Evolutionary conservation across 2,113 vertebrate species (phyloP).

Genomic region (Tiliqua scincoides): DNA sequence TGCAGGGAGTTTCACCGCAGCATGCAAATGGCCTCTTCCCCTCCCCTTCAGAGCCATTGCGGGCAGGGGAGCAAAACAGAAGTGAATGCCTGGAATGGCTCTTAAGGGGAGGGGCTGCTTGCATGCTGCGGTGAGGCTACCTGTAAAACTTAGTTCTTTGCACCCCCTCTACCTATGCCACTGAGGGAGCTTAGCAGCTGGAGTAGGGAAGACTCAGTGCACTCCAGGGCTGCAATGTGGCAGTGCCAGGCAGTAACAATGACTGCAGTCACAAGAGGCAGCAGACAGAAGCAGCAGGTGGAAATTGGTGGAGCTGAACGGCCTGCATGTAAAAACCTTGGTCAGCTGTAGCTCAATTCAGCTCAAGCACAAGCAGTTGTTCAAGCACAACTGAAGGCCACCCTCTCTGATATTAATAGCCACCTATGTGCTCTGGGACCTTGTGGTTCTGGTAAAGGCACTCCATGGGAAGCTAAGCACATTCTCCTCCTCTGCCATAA

Average conservation of each 20-base stretch:
- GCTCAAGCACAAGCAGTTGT: neutral
- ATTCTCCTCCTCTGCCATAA: neutral
- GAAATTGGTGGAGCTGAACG: neutral
- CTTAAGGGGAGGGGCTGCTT: too few relatives aligned
- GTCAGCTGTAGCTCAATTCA: neutral
- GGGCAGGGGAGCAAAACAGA: too few relatives aligned
- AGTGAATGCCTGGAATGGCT: too few relatives aligned
- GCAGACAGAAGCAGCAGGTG: too few relatives aligned
- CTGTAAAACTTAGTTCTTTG: too few relatives aligned
- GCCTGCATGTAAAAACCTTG: neutral
- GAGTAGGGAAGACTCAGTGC: neutral
- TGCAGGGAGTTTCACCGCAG: too few relatives aligned
- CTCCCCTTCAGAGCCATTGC: too few relatives aligned
- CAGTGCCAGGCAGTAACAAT: too few relatives aligned
- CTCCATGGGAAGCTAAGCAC: rapidly evolving
- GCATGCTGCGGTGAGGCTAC: too few relatives aligned
- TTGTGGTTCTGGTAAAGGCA: neutral
- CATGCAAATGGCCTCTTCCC: too few relatives aligned
- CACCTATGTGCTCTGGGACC: neutral
- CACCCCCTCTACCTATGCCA: too few relatives aligned
- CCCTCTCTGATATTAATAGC: neutral
- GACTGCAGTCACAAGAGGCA: neutral
- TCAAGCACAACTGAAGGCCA: neutral
- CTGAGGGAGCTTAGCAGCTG: neutral
- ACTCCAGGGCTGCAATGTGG: neutral